phyloP scores from a whole-genome alignment of 2,797 vertebrate genomes.

The Gastrophryne carolinensis region DNA sequence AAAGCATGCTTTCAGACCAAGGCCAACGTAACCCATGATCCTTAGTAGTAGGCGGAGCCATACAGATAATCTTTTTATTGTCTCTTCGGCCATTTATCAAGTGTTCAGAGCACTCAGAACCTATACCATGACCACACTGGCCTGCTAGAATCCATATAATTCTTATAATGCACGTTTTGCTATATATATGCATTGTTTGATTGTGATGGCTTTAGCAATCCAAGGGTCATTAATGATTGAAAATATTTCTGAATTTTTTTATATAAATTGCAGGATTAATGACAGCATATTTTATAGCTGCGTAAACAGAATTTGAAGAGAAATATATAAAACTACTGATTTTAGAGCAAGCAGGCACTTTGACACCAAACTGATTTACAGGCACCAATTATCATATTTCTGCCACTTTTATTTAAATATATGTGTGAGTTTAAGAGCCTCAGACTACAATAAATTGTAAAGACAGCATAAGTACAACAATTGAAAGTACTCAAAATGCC shows the following conservation, averaged over 20 bases:
- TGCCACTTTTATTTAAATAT: slow-evolving; percentile 22
- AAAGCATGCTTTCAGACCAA: no score
- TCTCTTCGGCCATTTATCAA: no score
- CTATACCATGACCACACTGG: no score
- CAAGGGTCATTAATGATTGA: no score
- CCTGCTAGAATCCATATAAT: no score
- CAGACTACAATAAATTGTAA: slow-evolving; percentile 6
- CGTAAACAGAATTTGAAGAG: slow-evolving; percentile 16
- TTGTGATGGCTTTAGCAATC: background rate
- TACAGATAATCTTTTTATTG: no score
- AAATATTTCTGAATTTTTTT: no score
- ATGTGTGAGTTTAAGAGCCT: background rate
- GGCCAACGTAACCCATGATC: no score
- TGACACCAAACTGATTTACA: slow-evolving; percentile 11
- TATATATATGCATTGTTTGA: background rate
- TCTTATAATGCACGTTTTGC: no score
- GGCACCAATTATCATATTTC: slow-evolving; percentile 11
- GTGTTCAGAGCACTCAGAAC: no score
- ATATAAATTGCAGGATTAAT: background rate
- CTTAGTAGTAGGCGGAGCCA: no score
- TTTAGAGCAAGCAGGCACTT: slow-evolving; percentile 15
- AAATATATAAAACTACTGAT: slow-evolving; percentile 19
- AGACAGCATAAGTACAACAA: background rate
- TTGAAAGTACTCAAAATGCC: background rate
- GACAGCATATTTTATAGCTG: slow-evolving; percentile 1